Percentiles rank a stretch among this genome's conserved stretches.
Conservation (phyloP, 2,888 invertebrate species). For the Spisula subtruncata region DNA sequence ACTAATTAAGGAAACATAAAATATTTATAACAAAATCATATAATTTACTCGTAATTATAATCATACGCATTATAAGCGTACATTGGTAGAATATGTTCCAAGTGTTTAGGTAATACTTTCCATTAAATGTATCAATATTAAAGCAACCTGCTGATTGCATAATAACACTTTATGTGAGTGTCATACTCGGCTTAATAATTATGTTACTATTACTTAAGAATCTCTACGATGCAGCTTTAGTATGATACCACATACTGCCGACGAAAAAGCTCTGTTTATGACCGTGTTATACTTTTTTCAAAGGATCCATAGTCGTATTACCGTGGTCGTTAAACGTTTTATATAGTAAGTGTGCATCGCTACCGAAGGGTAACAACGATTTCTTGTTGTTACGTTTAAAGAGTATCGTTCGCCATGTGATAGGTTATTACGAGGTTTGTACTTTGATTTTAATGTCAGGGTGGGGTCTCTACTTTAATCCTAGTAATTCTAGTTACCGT, state of each 20-base stretch:
- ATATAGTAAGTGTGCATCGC: neutral
- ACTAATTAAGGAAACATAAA: neutral
- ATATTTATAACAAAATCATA: neutral
- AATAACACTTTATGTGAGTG: constrained; percentile 18
- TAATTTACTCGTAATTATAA: neutral
- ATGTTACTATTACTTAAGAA: neutral
- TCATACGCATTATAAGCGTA: neutral
- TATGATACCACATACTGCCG: neutral
- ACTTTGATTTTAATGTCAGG: neutral
- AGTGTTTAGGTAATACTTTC: neutral
- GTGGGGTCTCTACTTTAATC: neutral
- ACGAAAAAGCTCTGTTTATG: neutral
- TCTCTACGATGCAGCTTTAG: neutral
- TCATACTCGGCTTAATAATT: neutral
- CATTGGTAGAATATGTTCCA: neutral
- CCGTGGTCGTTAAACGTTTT: neutral
- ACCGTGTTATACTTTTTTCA: neutral
- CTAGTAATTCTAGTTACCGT: neutral
- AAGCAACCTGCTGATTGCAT: neutral
- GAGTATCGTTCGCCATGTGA: neutral
- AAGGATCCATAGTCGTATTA: neutral
- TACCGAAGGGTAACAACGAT: too few species aligned
- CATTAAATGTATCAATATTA: neutral
- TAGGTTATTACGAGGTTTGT: neutral
- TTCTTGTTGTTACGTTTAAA: neutral